Conservation (phyloP, 2,113 vertebrate genomes). For the Hippocampus guttulatus region DNA sequence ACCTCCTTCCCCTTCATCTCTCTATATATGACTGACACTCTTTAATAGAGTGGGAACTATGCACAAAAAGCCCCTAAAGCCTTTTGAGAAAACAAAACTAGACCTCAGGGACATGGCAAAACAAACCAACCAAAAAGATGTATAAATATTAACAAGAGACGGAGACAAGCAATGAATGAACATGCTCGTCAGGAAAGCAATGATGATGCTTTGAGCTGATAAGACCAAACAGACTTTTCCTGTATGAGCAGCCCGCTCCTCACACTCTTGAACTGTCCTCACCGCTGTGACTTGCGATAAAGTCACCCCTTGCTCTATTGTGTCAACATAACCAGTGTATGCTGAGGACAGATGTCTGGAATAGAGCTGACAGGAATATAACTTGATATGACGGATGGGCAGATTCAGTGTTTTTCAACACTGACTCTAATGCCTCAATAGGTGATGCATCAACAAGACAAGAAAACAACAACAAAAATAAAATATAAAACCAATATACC, state of each 20-base stretch:
- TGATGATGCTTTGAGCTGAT: slow-evolving; percentile 42
- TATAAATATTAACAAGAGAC: slow-evolving; percentile 17
- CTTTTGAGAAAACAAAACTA: slow-evolving; percentile 35
- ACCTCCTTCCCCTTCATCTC: background rate
- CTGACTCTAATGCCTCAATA: background rate
- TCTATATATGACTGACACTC: slow-evolving; percentile 16
- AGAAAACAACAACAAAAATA: background rate
- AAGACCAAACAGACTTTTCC: slow-evolving; percentile 43
- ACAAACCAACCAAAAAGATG: slow-evolving; percentile 29
- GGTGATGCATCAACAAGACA: background rate
- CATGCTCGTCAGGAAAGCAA: background rate
- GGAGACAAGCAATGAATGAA: slow-evolving; percentile 7
- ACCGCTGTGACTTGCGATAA: slow-evolving; percentile 10
- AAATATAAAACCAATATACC: too few species aligned
- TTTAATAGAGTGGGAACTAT: slow-evolving; percentile 40
- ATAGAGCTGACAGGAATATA: slow-evolving; percentile 32
- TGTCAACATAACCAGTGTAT: slow-evolving; percentile 29
- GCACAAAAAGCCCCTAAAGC: slow-evolving; percentile 27
- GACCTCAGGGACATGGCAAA: slow-evolving; percentile 16
- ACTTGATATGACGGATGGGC: slow-evolving; percentile 7
- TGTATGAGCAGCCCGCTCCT: slow-evolving; percentile 15
- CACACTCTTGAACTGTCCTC: slow-evolving; percentile 30
- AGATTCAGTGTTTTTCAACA: background rate
- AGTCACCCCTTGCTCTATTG: slow-evolving; percentile 19
- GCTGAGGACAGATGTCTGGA: slow-evolving; percentile 41